phyloP scores from a whole-genome alignment of 2,797 vertebrate genomes.

The Antrozous pallidus region DNA sequence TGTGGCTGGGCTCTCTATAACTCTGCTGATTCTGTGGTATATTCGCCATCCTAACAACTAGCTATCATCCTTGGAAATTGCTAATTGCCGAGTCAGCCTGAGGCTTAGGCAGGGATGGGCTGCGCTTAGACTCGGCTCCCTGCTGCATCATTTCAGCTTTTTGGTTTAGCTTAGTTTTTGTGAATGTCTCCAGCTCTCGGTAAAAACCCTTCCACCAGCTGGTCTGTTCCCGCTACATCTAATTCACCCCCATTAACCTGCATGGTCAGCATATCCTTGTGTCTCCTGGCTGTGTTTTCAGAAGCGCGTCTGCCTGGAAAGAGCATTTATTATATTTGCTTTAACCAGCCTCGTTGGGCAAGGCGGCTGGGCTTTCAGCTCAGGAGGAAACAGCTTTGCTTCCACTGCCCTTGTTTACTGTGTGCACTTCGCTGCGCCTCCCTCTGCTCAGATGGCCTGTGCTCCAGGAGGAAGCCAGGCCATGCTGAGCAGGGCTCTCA shows the following conservation, averaged over 20 bases:
- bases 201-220: conserved; percentile 5
- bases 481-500: not conserved
- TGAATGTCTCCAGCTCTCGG: not conserved
- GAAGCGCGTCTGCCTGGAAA: conserved; percentile 24
- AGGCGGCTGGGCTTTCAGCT: conserved; percentile 13
- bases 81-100: conserved; percentile 41
- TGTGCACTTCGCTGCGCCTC: not conserved
- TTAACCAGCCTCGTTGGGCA: conserved; percentile 61
- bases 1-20: not conserved
- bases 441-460: not conserved
- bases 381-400: conserved; percentile 27
- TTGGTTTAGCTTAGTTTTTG: conserved; percentile 25
- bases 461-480: conserved; percentile 16
- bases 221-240: conserved; percentile 38
- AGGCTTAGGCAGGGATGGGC: not conserved
- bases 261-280: conserved; percentile 52
- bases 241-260: conserved; percentile 50
- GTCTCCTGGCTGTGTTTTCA: conserved; percentile 24
- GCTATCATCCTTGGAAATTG: not conserved
- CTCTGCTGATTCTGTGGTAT: not conserved
- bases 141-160: not conserved
- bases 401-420: conserved; percentile 11
- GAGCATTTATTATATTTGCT: conserved; percentile 54
- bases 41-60: not conserved
- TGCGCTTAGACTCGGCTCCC: not conserved